Evolutionary conservation across 2,113 vertebrate species (phyloP).

Genomic region (Athene cunicularia): DNA sequence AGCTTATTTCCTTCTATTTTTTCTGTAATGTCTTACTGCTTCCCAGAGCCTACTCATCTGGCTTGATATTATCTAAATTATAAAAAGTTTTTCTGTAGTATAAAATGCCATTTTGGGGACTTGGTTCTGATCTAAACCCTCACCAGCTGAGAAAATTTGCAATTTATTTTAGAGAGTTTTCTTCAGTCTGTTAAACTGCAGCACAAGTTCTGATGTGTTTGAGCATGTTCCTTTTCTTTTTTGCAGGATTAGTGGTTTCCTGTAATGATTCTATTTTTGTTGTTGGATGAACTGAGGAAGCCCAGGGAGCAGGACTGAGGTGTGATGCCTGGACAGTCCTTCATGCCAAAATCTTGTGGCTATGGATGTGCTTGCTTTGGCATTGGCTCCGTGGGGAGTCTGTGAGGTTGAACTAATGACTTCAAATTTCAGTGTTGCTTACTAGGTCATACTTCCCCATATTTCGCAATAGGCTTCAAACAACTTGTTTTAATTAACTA

Average conservation of each 20-base stretch:
- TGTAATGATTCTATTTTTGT: neutral
- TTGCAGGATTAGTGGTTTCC: neutral
- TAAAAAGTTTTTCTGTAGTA: neutral
- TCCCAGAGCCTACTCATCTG: neutral
- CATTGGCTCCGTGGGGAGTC: neutral
- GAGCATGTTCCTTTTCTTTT: neutral
- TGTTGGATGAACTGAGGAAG: neutral
- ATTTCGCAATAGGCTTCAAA: neutral
- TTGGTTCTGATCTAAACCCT: neutral
- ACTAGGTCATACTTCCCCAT: neutral
- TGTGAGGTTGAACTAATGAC: neutral
- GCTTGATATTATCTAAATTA: neutral
- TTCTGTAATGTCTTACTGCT: neutral
- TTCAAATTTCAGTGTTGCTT: neutral
- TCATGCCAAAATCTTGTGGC: neutral
- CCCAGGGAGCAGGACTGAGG: neutral
- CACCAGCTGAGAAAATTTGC: neutral
- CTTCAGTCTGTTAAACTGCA: neutral
- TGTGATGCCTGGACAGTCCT: neutral
- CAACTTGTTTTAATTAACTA: neutral
- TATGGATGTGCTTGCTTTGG: neutral
- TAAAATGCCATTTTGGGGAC: neutral
- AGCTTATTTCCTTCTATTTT: neutral
- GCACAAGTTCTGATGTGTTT: neutral
- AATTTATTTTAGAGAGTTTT: neutral